These are phyloP conservation scores for Endomychus coccineus DNA, from an alignment of 2,888 invertebrate species.

Conservation along the genomic window DNA sequence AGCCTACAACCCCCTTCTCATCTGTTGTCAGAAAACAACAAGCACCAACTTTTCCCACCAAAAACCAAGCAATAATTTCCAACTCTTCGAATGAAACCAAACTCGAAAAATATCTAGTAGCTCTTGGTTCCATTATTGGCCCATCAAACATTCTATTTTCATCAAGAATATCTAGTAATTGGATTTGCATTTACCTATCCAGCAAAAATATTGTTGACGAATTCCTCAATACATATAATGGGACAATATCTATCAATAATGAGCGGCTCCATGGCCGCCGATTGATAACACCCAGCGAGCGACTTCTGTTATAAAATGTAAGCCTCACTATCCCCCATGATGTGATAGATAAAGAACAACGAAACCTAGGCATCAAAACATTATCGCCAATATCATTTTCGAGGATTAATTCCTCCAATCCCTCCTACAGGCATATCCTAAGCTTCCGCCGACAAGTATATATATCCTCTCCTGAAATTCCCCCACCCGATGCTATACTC, in stretches of 20 bases:
- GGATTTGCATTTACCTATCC: slow-evolving; percentile 18
- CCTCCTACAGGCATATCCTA: slow-evolving; percentile 21
- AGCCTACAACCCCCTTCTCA: no score
- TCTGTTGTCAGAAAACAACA: no score
- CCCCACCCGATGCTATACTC: slow-evolving; percentile 12
- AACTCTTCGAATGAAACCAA: not conserved
- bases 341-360: slow-evolving; percentile 15
- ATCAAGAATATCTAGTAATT: slow-evolving; percentile 13
- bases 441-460: slow-evolving; percentile 25
- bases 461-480: slow-evolving; percentile 10
- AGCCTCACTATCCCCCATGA: slow-evolving; percentile 22
- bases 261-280: slow-evolving; percentile 13
- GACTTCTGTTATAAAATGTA: slow-evolving; percentile 27
- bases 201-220: slow-evolving; percentile 17
- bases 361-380: slow-evolving; percentile 16
- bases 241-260: slow-evolving; percentile 15
- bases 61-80: slow-evolving; percentile 6
- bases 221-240: slow-evolving; percentile 18
- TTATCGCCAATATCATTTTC: slow-evolving; percentile 22
- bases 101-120: slow-evolving; percentile 2
- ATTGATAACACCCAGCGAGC: slow-evolving; percentile 20
- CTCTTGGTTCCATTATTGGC: not conserved
- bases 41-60: slow-evolving; percentile 1
- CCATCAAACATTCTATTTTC: slow-evolving; percentile 2
- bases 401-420: slow-evolving; percentile 20